phyloP scores from a whole-genome alignment of 1,140 invertebrate genomes.

The Theocolax elegans region DNA sequence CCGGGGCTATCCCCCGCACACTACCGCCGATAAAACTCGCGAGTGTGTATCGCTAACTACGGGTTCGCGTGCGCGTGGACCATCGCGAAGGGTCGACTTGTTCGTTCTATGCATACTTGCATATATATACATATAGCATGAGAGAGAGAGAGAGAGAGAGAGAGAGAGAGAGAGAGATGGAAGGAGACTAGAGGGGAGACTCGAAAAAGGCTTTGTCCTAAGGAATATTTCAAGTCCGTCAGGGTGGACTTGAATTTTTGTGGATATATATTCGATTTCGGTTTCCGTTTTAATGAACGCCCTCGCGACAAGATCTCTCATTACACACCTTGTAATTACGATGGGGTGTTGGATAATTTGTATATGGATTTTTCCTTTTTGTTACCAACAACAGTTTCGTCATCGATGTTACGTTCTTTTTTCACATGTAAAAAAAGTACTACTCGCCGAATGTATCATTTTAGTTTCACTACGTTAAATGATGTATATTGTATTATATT shows the following conservation, averaged over 20 bases:
- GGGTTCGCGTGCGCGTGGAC: conserved; percentile 18
- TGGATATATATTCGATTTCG: not conserved
- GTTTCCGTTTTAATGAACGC: not conserved
- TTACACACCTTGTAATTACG: conserved; percentile 20
- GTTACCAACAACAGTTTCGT: too few relatives aligned
- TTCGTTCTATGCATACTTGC: not conserved
- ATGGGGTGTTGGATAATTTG: too few relatives aligned
- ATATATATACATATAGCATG: too few relatives aligned
- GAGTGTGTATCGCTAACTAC: conserved; percentile 17
- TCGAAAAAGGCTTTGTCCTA: not conserved
- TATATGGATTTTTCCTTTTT: too few relatives aligned
- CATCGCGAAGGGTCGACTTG: not conserved
- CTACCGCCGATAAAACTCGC: conserved; percentile 24
- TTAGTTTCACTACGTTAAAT: too few relatives aligned
- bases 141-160: not conserved
- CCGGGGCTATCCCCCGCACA: too few relatives aligned
- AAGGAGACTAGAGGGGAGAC: too few relatives aligned
- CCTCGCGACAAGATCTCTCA: conserved; percentile 9
- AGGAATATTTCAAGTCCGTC: conserved; percentile 1
- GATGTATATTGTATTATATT: too few relatives aligned
- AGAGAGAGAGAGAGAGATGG: not conserved
- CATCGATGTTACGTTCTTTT: too few relatives aligned
- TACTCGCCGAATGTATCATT: too few relatives aligned
- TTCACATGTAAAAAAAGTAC: too few relatives aligned
- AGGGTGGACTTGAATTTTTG: not conserved